Evolutionary conservation across 2,888 invertebrate species (phyloP).

Genomic region (Acanthacorydalis orientalis): DNA sequence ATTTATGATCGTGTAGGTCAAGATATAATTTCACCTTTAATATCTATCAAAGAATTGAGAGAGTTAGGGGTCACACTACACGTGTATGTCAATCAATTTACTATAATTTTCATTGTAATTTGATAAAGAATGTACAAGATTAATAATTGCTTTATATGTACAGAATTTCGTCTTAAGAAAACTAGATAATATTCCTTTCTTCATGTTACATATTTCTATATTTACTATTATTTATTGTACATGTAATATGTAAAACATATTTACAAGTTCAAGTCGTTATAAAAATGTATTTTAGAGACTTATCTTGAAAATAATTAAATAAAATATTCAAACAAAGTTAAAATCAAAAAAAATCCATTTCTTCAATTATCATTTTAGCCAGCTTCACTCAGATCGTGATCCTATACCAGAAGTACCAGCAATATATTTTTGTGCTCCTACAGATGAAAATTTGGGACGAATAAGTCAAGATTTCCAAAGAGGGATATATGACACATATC

Average conservation of each 20-base stretch:
- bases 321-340: too few species aligned
- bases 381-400: slow-evolving; percentile 74
- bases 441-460: slow-evolving; percentile 87
- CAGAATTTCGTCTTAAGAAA: neutral
- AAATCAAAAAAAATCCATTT: neutral
- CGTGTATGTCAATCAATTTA: slow-evolving; percentile 59
- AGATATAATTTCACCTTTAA: slow-evolving; percentile 93
- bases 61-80: slow-evolving; percentile 95
- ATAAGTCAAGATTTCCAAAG: slow-evolving; percentile 82
- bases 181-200: too few species aligned
- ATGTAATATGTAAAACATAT: neutral
- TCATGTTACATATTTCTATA: neutral
- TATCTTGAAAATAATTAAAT: too few species aligned
- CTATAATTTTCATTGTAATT: slow-evolving; percentile 1
- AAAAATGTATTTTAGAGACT: too few species aligned
- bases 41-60: slow-evolving; percentile 87
- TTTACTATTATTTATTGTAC: neutral
- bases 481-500: slow-evolving; percentile 85
- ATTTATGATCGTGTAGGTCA: slow-evolving; percentile 94
- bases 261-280: neutral
- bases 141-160: too few species aligned
- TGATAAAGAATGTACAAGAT: too few species aligned
- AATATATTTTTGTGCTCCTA: slow-evolving; percentile 92
- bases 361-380: slow-evolving; percentile 34
- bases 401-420: slow-evolving; percentile 98